phyloP scores from a whole-genome alignment of 2,797 vertebrate species.

The Phaenicophaeus curvirostris region DNA sequence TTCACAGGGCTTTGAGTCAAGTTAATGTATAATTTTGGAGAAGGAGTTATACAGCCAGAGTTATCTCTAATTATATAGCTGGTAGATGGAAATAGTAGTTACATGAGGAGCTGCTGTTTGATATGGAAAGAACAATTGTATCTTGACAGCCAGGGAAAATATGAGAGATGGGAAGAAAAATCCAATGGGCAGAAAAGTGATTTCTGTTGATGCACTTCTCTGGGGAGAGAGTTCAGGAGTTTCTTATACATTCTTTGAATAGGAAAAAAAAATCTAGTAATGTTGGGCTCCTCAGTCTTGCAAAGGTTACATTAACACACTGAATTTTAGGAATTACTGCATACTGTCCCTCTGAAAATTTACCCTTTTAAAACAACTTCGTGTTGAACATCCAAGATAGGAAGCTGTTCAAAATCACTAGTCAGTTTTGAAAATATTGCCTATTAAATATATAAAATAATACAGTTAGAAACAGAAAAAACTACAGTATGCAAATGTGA shows the following conservation, averaged over 20 bases:
- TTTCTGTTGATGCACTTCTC: neutral
- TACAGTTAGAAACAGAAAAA: neutral
- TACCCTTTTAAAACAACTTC: neutral
- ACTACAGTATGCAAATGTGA: neutral
- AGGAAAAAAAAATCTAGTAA: neutral
- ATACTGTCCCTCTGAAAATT: neutral
- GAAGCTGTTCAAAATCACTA: neutral
- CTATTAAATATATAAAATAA: neutral
- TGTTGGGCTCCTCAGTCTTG: neutral
- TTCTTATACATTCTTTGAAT: neutral
- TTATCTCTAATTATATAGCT: constrained; percentile 34
- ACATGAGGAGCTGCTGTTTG: neutral
- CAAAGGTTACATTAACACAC: neutral
- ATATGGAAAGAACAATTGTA: neutral
- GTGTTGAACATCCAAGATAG: neutral
- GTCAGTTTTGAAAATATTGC: neutral
- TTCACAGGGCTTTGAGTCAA: neutral
- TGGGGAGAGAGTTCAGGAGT: neutral
- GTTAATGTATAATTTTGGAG: constrained; percentile 3
- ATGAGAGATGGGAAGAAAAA: neutral
- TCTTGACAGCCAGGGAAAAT: neutral
- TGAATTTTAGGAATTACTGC: neutral
- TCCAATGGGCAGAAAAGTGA: neutral
- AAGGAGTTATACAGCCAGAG: neutral
- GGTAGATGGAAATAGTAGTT: neutral